Conservation (phyloP, 2,113 vertebrate species). For the Protobothrops mucrosquamatus region DNA sequence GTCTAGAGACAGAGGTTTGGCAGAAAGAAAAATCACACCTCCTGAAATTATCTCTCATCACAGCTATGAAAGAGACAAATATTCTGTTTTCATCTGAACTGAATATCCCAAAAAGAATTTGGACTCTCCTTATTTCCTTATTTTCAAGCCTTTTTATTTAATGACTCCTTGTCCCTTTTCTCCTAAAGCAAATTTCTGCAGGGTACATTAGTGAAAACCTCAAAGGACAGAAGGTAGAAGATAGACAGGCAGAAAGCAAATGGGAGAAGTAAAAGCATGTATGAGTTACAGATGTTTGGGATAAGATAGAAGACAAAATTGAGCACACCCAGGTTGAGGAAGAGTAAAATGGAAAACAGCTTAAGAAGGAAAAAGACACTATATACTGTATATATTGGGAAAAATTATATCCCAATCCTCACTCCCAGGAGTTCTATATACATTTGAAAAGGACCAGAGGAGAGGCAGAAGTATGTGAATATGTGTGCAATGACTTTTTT, state of each 20-base stretch:
- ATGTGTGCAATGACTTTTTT: conserved; percentile 35
- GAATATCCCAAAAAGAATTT: neutral
- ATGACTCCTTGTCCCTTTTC: rapidly evolving
- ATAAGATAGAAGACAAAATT: neutral
- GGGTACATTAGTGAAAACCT: neutral
- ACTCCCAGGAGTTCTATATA: conserved; percentile 57
- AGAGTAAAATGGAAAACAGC: conserved; percentile 30
- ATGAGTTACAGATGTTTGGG: conserved; percentile 41
- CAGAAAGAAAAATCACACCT: neutral
- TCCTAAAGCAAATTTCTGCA: conserved; percentile 1
- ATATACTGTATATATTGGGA: neutral
- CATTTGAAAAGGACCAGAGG: conserved; percentile 54
- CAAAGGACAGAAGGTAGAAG: neutral
- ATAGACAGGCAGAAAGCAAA: conserved; percentile 25
- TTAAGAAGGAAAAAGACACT: conserved; percentile 16
- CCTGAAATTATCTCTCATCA: neutral
- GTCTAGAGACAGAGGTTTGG: neutral
- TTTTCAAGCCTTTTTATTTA: neutral
- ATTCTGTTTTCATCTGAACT: neutral
- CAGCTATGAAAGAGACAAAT: neutral
- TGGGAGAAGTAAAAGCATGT: conserved; percentile 27
- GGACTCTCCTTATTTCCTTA: neutral
- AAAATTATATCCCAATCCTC: conserved; percentile 9
- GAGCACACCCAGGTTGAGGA: conserved; percentile 17
- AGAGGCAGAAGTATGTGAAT: conserved; percentile 48